Conservation (phyloP, 2,113 vertebrate genomes). For the Pardalotus punctatus region DNA sequence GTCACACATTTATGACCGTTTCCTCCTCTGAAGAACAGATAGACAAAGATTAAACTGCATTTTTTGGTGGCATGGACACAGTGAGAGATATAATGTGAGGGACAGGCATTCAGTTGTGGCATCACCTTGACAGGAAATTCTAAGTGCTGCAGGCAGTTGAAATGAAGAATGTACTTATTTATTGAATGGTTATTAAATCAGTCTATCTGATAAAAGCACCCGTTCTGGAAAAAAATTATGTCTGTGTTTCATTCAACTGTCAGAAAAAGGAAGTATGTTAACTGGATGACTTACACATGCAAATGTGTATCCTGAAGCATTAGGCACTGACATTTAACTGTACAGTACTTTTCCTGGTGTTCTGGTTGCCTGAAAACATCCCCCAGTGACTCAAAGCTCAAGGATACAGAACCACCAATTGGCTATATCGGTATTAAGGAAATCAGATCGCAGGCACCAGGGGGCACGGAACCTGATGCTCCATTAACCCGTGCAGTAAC, state of each 20-base stretch:
- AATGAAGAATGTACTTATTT: neutral
- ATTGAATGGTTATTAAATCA: neutral
- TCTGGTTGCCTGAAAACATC: neutral
- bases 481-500: neutral
- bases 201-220: neutral
- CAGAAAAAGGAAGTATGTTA: neutral
- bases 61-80: neutral
- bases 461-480: neutral
- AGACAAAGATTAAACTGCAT: neutral
- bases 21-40: neutral
- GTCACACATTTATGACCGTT: neutral
- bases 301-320: neutral
- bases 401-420: neutral
- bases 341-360: neutral
- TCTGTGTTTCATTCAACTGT: neutral
- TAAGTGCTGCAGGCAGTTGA: neutral
- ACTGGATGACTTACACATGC: neutral
- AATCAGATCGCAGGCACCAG: neutral
- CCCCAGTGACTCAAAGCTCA: neutral
- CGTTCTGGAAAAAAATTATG: neutral
- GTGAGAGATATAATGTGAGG: neutral
- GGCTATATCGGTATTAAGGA: neutral
- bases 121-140: neutral
- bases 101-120: fast-evolving
- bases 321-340: neutral